Evolutionary conservation across 2,888 invertebrate genomes (phyloP).

Genomic region (Tromatobia lineatoria): DNA sequence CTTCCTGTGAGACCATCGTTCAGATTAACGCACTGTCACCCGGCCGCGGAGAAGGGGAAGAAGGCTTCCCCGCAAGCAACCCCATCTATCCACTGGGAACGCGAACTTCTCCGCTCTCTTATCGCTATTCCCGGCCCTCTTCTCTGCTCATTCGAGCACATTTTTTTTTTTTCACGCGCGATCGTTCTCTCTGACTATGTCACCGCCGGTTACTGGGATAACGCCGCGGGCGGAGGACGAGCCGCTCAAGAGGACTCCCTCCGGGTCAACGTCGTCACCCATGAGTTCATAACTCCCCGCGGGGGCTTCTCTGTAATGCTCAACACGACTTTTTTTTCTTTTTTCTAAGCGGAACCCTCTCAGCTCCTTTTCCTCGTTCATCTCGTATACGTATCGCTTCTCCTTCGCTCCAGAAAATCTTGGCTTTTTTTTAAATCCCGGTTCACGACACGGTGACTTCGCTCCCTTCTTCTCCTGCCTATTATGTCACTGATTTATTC

Average conservation of each 20-base stretch:
- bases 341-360: constrained; percentile 30
- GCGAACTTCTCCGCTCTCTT: constrained; percentile 44
- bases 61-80: neutral
- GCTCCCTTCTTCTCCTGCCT: neutral
- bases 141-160: constrained; percentile 58
- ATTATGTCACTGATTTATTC: neutral
- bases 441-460: constrained; percentile 22
- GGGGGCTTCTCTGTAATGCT: constrained; percentile 52
- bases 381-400: constrained; percentile 9
- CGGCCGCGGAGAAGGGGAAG: no score
- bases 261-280: constrained; percentile 57
- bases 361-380: constrained; percentile 11
- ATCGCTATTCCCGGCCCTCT: constrained; percentile 44
- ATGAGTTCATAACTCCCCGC: constrained; percentile 56
- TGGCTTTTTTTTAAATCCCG: constrained; percentile 35
- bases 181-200: constrained; percentile 45
- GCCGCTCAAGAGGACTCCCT: constrained; percentile 21
- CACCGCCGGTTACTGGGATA: constrained; percentile 8
- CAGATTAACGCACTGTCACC: constrained; percentile 76
- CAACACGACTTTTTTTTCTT: constrained; percentile 36
- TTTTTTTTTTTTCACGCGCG: constrained; percentile 58
- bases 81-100: constrained; percentile 9
- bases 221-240: neutral
- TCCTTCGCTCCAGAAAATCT: constrained; percentile 47
- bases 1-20: constrained; percentile 62